phyloP scores from a whole-genome alignment of 2,797 vertebrate species.

The Esox masquinongy region DNA sequence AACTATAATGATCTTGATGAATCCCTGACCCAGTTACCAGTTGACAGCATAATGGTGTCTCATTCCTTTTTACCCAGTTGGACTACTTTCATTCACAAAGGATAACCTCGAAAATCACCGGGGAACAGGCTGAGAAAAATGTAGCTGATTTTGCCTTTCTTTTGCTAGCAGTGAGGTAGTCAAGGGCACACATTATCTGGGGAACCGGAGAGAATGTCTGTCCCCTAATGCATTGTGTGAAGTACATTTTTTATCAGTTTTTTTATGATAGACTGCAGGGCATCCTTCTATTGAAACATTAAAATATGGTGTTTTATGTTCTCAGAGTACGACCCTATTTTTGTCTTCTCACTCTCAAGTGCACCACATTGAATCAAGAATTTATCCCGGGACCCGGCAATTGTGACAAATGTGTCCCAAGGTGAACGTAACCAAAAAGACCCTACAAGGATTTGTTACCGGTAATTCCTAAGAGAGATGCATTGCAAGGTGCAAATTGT shows the following conservation, averaged over 20 bases:
- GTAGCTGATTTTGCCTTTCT: conserved; percentile 35
- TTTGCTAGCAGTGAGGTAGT: conserved; percentile 36
- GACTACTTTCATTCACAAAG: conserved; percentile 41
- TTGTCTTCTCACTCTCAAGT: conserved; percentile 21
- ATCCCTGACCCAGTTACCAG: conserved; percentile 1
- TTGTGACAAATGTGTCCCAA: conserved; percentile 37
- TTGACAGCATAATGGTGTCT: not conserved
- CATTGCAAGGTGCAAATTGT: conserved; percentile 13
- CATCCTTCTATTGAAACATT: conserved; percentile 34
- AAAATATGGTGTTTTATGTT: conserved; percentile 24
- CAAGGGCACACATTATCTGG: conserved; percentile 44
- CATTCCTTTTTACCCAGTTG: conserved; percentile 7
- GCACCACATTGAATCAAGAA: conserved; percentile 29
- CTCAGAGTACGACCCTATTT: conserved; percentile 9
- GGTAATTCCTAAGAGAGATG: conserved; percentile 35
- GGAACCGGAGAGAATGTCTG: conserved; percentile 25
- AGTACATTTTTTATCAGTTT: conserved; percentile 40
- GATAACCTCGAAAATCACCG: conserved; percentile 33
- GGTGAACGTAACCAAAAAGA: conserved; percentile 29
- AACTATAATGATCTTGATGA: not conserved
- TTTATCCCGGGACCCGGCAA: conserved; percentile 26
- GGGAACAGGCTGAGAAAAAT: conserved; percentile 39
- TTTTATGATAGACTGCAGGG: conserved; percentile 34
- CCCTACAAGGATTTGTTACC: conserved; percentile 27
- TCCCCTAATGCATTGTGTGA: conserved; percentile 23